These are phyloP conservation scores for Gulo gulo DNA, from an alignment of 2,113 vertebrate species.

Conservation along the genomic window DNA sequence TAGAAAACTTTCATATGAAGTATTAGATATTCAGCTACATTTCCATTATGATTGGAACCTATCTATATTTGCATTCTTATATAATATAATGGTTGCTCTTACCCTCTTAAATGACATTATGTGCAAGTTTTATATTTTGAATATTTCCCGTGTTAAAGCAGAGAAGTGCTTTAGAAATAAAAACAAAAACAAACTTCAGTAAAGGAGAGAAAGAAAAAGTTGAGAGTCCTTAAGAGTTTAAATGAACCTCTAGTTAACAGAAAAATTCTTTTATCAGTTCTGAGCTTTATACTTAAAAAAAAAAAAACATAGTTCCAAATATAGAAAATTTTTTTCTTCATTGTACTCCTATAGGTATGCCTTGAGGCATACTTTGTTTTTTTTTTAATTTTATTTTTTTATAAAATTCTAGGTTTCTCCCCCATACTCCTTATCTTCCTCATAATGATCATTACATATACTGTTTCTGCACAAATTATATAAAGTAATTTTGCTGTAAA, in stretches of 20 bases:
- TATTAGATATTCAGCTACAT: background rate
- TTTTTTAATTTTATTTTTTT: background rate
- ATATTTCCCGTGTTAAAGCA: background rate
- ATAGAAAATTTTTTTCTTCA: background rate
- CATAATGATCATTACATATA: background rate
- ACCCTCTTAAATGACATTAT: background rate
- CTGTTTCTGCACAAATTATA: background rate
- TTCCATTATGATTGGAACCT: background rate
- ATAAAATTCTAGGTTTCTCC: background rate
- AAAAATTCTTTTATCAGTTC: background rate
- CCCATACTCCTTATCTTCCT: background rate
- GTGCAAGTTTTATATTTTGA: conserved; percentile 13
- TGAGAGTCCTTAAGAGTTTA: background rate
- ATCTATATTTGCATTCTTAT: background rate
- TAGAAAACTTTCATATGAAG: conserved; percentile 14
- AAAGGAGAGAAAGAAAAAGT: background rate
- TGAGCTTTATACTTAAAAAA: background rate
- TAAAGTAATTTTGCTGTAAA: conserved; percentile 5
- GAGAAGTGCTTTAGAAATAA: background rate
- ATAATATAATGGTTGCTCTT: background rate
- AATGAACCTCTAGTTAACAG: background rate
- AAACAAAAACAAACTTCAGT: background rate
- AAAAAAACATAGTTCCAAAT: background rate
- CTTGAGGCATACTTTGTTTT: background rate
- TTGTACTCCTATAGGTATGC: background rate